Conservation (phyloP, 1,140 invertebrate species). For the Drosophila tristis region DNA sequence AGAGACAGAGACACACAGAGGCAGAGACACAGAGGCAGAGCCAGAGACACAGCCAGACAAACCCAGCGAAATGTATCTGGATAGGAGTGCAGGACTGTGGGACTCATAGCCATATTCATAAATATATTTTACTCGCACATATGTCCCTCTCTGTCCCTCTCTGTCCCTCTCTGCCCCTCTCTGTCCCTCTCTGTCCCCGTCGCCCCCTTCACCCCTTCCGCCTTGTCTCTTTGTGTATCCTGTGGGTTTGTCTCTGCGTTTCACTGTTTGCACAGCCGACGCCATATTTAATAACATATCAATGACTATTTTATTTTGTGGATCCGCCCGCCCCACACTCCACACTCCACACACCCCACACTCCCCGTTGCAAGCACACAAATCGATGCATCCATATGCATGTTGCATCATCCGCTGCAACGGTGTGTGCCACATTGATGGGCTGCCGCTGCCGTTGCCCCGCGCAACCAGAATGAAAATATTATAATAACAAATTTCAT, state of each 20-base stretch:
- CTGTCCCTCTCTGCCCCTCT: slow-evolving; percentile 1
- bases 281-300: slow-evolving; percentile 77
- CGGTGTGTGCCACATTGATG: no score
- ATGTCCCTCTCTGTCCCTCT: slow-evolving; percentile 1
- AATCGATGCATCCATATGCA: slow-evolving; percentile 20
- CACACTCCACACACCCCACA: no score
- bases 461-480: slow-evolving; percentile 8
- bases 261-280: slow-evolving; percentile 57
- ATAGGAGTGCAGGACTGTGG: neutral
- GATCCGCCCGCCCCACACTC: neutral
- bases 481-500: slow-evolving; percentile 22
- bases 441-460: no score
- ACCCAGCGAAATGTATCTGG: slow-evolving; percentile 6
- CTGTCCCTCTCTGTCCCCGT: neutral
- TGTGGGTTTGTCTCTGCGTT: slow-evolving; percentile 24
- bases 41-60: slow-evolving; percentile 6
- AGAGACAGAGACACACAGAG: no score
- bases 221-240: slow-evolving; percentile 8
- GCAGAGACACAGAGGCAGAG: slow-evolving; percentile 22
- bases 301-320: slow-evolving; percentile 69
- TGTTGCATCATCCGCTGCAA: neutral
- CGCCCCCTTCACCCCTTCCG: neutral
- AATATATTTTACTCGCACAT: slow-evolving; percentile 19
- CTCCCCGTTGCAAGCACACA: slow-evolving; percentile 5
- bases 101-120: slow-evolving; percentile 26